Conservation (phyloP, 2,888 invertebrate species). For the Nebria salina region DNA sequence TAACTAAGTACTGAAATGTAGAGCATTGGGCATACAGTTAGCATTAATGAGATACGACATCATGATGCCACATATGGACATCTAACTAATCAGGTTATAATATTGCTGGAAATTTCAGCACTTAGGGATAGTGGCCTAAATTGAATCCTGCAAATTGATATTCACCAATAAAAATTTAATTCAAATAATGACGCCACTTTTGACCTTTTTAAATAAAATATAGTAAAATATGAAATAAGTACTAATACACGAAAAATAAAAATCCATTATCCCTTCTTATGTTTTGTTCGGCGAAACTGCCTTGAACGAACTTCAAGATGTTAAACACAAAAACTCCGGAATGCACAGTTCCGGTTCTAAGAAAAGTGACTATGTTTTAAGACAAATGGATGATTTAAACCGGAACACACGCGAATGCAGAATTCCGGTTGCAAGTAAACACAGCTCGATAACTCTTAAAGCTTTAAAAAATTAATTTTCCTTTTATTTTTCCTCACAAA, state of each 20-base stretch:
- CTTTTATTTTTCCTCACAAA: neutral
- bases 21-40: neutral
- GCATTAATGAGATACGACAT: neutral
- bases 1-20: neutral
- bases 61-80: neutral
- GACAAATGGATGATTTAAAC: neutral
- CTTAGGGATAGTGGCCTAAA: neutral
- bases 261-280: neutral
- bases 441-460: neutral
- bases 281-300: neutral
- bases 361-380: neutral
- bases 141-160: neutral
- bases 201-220: neutral
- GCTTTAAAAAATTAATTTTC: neutral
- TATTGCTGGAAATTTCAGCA: neutral
- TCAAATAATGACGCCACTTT: no score
- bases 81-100: neutral
- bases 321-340: neutral
- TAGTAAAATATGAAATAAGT: neutral
- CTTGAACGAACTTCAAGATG: neutral
- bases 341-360: conserved; percentile 1
- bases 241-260: neutral
- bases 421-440: neutral
- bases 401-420: neutral
- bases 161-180: no score